Evolutionary conservation across 2,113 vertebrate genomes (phyloP).

Genomic region (Crotalus horridus): DNA sequence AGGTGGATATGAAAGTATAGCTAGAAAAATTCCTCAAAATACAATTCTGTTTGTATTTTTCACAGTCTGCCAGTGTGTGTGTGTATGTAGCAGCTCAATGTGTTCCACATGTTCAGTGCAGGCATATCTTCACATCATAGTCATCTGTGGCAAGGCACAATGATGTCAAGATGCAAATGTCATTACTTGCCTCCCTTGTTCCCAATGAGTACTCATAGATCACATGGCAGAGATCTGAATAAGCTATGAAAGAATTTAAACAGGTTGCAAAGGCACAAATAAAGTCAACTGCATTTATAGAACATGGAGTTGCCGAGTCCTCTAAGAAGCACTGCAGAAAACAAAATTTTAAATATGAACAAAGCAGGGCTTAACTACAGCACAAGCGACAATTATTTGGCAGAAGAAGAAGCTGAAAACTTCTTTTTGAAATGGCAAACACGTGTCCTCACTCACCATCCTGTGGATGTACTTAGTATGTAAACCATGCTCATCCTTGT

Average conservation of each 20-base stretch:
- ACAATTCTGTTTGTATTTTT: constrained; percentile 1
- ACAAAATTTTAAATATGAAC: constrained; percentile 41
- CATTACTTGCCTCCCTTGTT: background rate
- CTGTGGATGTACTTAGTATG: constrained; percentile 96
- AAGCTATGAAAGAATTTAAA: background rate
- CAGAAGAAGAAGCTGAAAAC: constrained; percentile 31
- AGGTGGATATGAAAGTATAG: background rate
- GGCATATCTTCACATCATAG: constrained; percentile 11
- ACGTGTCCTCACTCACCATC: constrained; percentile 78
- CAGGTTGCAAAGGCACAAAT: constrained; percentile 6
- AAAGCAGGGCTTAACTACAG: constrained; percentile 61
- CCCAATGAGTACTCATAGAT: background rate
- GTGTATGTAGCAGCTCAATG: background rate
- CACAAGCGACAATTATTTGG: constrained; percentile 48
- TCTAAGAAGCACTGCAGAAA: constrained; percentile 41
- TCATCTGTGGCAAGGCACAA: background rate
- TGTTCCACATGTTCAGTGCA: constrained; percentile 12
- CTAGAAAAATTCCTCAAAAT: background rate
- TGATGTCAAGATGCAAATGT: background rate
- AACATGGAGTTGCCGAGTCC: constrained; percentile 40
- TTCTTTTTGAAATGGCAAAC: constrained; percentile 48
- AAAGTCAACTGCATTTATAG: constrained; percentile 20
- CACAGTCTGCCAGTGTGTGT: background rate
- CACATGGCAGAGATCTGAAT: background rate
- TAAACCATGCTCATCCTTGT: constrained; percentile 86